A percentile compares a stretch with the other conserved stretches of the same genome.
These are phyloP conservation scores for Campylomormyrus numenius DNA, from an alignment of 2,113 vertebrate genomes.

Conservation along the genomic window DNA sequence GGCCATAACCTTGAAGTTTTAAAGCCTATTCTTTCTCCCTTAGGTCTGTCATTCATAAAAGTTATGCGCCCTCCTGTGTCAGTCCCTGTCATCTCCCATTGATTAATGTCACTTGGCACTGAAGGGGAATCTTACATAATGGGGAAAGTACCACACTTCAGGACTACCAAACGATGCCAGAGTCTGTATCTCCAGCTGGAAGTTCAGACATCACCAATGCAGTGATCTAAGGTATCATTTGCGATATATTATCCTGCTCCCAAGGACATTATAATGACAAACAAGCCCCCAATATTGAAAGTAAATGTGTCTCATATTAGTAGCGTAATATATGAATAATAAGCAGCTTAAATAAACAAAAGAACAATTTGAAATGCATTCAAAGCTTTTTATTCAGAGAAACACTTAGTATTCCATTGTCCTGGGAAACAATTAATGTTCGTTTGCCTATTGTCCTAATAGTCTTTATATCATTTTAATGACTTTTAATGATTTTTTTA, in stretches of 20 bases:
- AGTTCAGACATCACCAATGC: background rate
- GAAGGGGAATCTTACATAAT: background rate
- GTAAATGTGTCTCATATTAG: background rate
- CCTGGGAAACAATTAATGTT: background rate
- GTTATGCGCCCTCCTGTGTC: background rate
- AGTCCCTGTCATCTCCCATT: background rate
- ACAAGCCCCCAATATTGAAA: background rate
- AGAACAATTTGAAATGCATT: background rate
- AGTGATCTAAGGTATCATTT: background rate
- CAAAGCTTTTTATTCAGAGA: background rate
- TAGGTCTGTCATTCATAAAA: background rate
- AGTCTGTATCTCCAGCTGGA: background rate
- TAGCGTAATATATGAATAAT: background rate
- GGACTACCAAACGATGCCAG: background rate
- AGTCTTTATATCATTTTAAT: slow-evolving; percentile 15
- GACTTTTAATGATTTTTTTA: slow-evolving; percentile 5
- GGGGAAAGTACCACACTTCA: background rate
- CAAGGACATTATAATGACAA: background rate
- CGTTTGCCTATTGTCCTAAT: background rate
- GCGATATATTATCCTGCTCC: background rate
- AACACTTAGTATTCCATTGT: background rate
- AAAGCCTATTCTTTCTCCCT: background rate
- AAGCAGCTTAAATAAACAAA: background rate
- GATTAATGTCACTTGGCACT: background rate
- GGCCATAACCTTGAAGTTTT: background rate